Evolutionary conservation across 2,113 vertebrate genomes (phyloP).

Genomic region (Pimephales promelas): DNA sequence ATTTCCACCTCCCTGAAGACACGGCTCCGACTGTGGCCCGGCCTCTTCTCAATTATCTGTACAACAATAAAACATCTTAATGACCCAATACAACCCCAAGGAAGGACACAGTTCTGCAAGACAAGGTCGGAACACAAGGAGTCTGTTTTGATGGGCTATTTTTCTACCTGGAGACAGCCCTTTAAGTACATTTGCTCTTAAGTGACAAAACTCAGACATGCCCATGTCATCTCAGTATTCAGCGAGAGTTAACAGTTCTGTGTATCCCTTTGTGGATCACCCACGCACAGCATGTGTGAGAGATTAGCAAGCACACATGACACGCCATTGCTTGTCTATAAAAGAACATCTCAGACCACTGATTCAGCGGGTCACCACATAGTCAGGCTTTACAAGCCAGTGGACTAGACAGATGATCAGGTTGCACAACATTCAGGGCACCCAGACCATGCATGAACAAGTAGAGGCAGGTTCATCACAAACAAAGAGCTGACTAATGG

Average conservation of each 20-base stretch:
- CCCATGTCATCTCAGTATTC: background rate
- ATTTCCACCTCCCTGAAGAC: conserved; percentile 98
- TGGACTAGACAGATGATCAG: background rate
- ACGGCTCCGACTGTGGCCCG: conserved; percentile 89
- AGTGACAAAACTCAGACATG: background rate
- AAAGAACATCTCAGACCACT: conserved; percentile 59
- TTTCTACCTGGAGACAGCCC: background rate
- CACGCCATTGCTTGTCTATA: conserved; percentile 49
- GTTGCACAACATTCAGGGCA: background rate
- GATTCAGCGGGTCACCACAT: conserved; percentile 65
- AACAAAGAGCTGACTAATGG: background rate
- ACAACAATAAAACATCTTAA: background rate
- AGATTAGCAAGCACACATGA: conserved; percentile 69
- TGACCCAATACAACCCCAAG: background rate
- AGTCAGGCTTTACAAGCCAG: conserved; percentile 41
- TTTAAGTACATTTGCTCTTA: background rate
- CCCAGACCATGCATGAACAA: background rate
- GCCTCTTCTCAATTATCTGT: conserved; percentile 95
- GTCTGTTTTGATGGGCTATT: conserved; percentile 1
- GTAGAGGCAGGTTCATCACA: background rate
- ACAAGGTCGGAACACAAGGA: conserved; percentile 18
- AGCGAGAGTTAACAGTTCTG: conserved; percentile 20
- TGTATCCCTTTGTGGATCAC: conserved; percentile 60
- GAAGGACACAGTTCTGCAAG: background rate
- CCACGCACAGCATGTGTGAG: conserved; percentile 59